Evolutionary conservation across 2,797 vertebrate genomes (phyloP).

Genomic region (Gila robusta): DNA sequence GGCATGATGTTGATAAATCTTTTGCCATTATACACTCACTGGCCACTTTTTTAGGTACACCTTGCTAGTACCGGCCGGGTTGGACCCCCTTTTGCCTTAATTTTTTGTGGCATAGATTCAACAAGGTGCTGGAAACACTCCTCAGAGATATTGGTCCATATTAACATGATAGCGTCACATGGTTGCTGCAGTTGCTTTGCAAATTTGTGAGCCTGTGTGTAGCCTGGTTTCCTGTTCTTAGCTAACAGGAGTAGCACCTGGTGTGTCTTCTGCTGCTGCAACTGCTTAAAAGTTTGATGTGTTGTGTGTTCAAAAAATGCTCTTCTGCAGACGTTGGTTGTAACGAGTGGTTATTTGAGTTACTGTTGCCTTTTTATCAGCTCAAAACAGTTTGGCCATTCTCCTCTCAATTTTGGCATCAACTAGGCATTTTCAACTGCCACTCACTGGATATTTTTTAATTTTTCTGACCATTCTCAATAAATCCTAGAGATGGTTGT

Average conservation of each 20-base stretch:
- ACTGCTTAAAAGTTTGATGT: background rate
- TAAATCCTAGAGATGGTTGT: no score
- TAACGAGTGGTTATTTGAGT: no score
- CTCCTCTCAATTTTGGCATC: no score
- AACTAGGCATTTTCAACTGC: no score
- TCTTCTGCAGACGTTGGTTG: no score
- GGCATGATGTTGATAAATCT: background rate
- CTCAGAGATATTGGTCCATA: background rate
- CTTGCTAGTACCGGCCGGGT: background rate
- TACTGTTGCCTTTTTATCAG: no score
- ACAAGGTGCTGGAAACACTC: background rate
- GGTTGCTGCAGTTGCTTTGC: conserved; percentile 48
- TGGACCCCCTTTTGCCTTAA: background rate
- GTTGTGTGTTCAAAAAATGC: background rate
- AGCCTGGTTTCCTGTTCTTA: background rate
- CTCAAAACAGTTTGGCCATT: no score
- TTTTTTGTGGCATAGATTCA: background rate
- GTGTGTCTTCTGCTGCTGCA: background rate
- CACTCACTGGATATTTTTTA: no score
- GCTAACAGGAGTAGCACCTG: background rate
- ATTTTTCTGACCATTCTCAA: no score
- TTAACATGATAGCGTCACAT: conserved; percentile 61
- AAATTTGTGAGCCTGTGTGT: conserved; percentile 60
- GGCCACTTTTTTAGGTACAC: background rate
- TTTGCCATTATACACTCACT: background rate